Evolutionary conservation across 2,888 invertebrate species (phyloP).

Genomic region (Neelides folsomi): DNA sequence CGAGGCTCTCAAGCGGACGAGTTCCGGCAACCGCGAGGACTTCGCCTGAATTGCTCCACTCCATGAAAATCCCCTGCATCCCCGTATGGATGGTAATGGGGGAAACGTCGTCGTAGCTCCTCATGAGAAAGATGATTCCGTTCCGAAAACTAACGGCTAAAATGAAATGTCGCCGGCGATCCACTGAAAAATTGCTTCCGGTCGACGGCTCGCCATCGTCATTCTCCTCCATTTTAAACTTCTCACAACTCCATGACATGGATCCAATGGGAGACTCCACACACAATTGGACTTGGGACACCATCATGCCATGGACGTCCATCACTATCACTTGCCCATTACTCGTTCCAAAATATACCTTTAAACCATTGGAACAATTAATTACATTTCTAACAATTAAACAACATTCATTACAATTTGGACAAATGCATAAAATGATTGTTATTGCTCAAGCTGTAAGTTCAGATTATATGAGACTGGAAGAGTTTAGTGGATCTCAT

Average conservation of each 20-base stretch:
- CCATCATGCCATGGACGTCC: constrained; percentile 93
- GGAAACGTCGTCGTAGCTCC: constrained; percentile 84
- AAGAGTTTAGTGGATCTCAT: too few species aligned
- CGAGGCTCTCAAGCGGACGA: constrained; percentile 32
- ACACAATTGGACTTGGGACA: constrained; percentile 72
- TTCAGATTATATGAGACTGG: too few species aligned
- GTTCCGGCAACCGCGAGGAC: constrained; percentile 76
- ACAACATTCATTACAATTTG: too few species aligned
- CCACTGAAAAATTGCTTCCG: constrained; percentile 24
- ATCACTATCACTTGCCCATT: constrained; percentile 90
- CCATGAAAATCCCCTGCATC: constrained; percentile 59
- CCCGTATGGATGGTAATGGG: constrained; percentile 73
- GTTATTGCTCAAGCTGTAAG: too few species aligned
- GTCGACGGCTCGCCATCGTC: constrained; percentile 50
- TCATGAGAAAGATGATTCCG: constrained; percentile 76
- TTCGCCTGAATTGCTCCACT: constrained; percentile 93
- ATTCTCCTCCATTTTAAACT: constrained; percentile 93
- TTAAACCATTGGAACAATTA: background rate
- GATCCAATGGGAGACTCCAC: constrained; percentile 71
- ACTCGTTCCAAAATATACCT: constrained; percentile 89
- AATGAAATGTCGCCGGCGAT: constrained; percentile 23
- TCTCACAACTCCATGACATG: constrained; percentile 95
- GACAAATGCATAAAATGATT: too few species aligned
- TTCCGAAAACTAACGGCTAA: constrained; percentile 50
- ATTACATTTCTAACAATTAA: too few species aligned